Base-by-base conservation (phyloP, 2,113 vertebrate genomes). In the Pogona vitticeps region DNA sequence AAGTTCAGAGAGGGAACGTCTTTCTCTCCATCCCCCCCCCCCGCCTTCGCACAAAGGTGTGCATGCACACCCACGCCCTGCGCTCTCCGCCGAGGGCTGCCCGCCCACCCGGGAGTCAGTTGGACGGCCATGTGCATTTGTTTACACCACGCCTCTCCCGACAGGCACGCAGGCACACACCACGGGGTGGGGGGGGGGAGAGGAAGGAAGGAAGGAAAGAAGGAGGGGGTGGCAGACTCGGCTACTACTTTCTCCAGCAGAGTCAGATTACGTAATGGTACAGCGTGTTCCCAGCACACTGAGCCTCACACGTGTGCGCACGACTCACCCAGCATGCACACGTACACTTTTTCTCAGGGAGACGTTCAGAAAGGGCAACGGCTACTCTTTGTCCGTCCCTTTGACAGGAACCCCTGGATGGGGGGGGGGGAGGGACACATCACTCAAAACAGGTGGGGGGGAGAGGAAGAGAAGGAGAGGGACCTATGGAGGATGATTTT, bases 261-360 rank as follows among this genome's bases (percentile, higher is more conserved):
- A 78, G 77, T 65, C 85, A 21, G 36, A 14, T 86, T 59, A 86
- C 52, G 33, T 72, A n/a, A 86, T 10, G 68, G 84, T 23, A 80
- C 84, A 33, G 67, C 28, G 26, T 80, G 84, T 86, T 86, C 84
- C 84, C 76, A 42, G 67, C 3, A 59, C 46, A 2, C 1, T 1
- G n/a, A 78, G 75, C 6, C 9, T 63, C 76, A 58, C 76, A 79
- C 52, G 63, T 13, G 46, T 23, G 23, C 14, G 40, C 73, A 76
- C 5, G 73, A 40, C 23, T 6, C 28, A 31, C 38, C n/a, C 15
- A 3, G 7, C 71, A 15, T 56, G 36, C 77, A 12, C 58, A 38
- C 26, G 14, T 33, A 18, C 40, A 31, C 17, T 63, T 63, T 18
- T 10, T 68, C 28, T 26, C 4, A 65, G 63, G 28, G 8, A 65